phyloP scores from a whole-genome alignment of 2,888 invertebrate species.

The Vannuccia rotundouncinata region DNA sequence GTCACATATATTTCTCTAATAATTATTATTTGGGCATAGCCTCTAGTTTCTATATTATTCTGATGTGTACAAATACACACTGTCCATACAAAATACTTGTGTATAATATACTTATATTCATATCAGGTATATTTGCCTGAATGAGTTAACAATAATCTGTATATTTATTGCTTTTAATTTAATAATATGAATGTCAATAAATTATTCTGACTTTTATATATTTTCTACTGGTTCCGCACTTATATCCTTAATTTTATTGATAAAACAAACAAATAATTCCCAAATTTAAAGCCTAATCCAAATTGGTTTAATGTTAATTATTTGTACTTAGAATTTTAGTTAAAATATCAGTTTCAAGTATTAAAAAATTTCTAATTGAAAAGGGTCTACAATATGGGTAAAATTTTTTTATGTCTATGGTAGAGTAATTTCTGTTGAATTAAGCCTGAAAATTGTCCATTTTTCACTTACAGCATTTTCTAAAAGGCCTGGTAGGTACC shows the following conservation, averaged over 20 bases:
- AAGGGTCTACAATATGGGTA: no score
- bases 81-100: conserved; percentile 2
- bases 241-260: no score
- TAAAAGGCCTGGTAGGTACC: no score
- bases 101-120: neutral
- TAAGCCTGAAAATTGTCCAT: no score
- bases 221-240: neutral
- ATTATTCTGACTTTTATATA: neutral
- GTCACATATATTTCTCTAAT: neutral
- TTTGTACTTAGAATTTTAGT: neutral
- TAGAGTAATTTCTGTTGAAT: no score
- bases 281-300: no score
- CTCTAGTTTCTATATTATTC: neutral
- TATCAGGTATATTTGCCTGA: neutral
- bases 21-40: neutral
- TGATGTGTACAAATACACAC: neutral
- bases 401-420: no score
- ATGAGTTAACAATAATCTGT: neutral
- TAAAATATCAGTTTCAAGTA: neutral
- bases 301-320: no score
- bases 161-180: conserved; percentile 3
- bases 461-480: no score
- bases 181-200: neutral
- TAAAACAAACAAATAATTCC: no score
- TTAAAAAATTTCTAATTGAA: neutral